Evolutionary conservation across 2,888 invertebrate genomes (phyloP), one percentile per base, ranked within the genome.

Genomic region (Nemapogon koenigi): DNA sequence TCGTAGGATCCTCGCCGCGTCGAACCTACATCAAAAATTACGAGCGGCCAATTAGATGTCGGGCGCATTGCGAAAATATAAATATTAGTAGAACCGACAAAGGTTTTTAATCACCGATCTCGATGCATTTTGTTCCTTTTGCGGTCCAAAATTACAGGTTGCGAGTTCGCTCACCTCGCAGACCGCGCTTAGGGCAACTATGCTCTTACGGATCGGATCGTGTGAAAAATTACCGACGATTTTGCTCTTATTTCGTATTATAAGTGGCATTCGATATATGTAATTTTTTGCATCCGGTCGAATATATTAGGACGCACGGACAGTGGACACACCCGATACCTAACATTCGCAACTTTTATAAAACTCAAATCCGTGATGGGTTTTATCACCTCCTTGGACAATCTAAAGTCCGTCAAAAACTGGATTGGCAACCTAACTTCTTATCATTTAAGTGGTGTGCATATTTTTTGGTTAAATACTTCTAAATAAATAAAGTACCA

Each of bases 1-100:
- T 66, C 70, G 59, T 31, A 19, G n/a, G 33, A 62, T 57, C 63
- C 62, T 52, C 49, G 51, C 50, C 46, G 48, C 48, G 48, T 48
- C 55, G 50, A 54, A 61, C 61, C 68, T 63, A 61, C 55, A 63
- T 68, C 65, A 69, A 58, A 50, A 66, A 56, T 62, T 64, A 62
- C 60, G 62, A 62, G 57, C 62, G 52, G 51, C 75, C 78, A 75
- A 78, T 78, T 78, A 78, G 72, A 78, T 73, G 72, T 73, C 71
- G 73, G 65, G 53, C 73, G 67, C 64, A 68, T 70, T 64, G 73
- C 71, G 68, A 75, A 73, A 75, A 78, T 78, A 78, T 78, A 76
- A 78, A 78, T 78, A 78, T 78, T 78, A 78, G 78, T 78, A 78
- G 76, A 76, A 72, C 78, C 78, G 78, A 76, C 78, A 78, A 78